Evolutionary conservation across 2,888 invertebrate genomes (phyloP).

Genomic region (Plebejus anna): DNA sequence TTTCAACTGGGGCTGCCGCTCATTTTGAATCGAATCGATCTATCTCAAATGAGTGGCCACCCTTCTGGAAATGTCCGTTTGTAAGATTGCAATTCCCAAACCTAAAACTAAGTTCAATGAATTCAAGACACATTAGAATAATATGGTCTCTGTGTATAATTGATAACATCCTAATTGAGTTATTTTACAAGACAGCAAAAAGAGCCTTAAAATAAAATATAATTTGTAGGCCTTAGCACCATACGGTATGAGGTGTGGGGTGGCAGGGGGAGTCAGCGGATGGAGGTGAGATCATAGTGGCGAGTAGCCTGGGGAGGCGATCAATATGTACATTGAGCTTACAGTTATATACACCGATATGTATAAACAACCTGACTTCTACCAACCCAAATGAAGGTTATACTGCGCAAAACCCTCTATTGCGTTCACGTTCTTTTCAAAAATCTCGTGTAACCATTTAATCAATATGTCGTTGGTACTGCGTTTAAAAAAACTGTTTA

Average conservation of each 20-base stretch:
- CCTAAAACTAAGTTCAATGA: too few relatives aligned
- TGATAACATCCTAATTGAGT: neutral
- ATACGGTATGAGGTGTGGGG: constrained; percentile 57
- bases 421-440: constrained; percentile 50
- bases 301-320: constrained; percentile 78
- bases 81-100: too few relatives aligned
- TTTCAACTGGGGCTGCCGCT: too few relatives aligned
- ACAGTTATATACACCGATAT: constrained; percentile 62
- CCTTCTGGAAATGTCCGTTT: too few relatives aligned
- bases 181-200: neutral
- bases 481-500: neutral
- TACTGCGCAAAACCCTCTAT: constrained; percentile 75
- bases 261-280: constrained; percentile 65
- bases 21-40: too few relatives aligned
- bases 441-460: constrained; percentile 37
- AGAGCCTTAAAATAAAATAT: neutral
- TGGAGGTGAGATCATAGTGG: constrained; percentile 80
- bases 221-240: constrained; percentile 61
- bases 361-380: constrained; percentile 77
- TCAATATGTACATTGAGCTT: constrained; percentile 80
- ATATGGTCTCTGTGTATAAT: neutral
- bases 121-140: neutral
- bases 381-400: constrained; percentile 77
- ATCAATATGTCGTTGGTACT: neutral
- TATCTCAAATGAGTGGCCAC: too few relatives aligned